Percentiles rank a stretch among this genome's conserved stretches.
Conservation (phyloP, 2,113 vertebrate species). For the Rattus rattus region DNA sequence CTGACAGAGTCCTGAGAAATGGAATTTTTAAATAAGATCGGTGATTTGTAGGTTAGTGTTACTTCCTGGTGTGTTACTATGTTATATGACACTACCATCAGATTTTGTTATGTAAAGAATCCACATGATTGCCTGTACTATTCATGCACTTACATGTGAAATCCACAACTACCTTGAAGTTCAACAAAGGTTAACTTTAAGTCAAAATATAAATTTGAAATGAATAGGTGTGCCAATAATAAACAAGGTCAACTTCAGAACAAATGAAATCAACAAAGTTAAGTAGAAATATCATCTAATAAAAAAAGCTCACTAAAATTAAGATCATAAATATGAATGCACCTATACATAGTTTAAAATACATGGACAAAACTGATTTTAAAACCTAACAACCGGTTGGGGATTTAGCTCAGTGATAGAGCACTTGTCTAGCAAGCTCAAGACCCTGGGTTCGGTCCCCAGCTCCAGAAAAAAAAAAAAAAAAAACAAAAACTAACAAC, state of each 20-base stretch:
- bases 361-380: neutral
- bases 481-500: neutral
- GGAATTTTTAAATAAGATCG: neutral
- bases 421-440: too few species aligned
- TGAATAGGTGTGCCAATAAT: neutral
- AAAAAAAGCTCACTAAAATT: conserved; percentile 1
- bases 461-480: too few species aligned
- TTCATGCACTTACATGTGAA: neutral
- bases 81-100: neutral
- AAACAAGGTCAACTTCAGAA: conserved; percentile 5
- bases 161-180: neutral
- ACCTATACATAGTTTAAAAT: neutral
- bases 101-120: neutral
- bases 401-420: too few species aligned
- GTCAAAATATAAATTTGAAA: neutral
- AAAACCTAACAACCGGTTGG: neutral
- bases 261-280: neutral
- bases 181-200: neutral
- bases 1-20: neutral
- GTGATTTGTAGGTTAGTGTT: neutral
- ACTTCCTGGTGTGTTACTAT: neutral
- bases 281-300: neutral
- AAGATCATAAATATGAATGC: neutral
- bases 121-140: neutral
- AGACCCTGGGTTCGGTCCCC: too few species aligned